Evolutionary conservation across 2,888 invertebrate species (phyloP).

Genomic region (Lissocephala sabroskyi): DNA sequence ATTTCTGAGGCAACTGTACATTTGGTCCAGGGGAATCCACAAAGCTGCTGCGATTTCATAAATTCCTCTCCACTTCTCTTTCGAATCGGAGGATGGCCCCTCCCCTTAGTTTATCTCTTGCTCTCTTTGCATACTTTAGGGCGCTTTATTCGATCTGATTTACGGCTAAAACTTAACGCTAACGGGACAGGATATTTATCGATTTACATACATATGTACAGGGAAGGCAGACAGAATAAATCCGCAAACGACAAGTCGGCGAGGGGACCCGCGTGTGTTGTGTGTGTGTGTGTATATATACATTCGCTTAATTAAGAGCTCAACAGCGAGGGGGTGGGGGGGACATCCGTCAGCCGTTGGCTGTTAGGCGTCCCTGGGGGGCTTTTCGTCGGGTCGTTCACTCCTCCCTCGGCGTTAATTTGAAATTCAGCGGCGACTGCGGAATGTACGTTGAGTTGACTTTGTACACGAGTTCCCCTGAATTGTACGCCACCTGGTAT

Average conservation of each 20-base stretch:
- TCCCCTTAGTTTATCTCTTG: too few relatives aligned
- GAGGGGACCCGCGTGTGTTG: conserved; percentile 13
- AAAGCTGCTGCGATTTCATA: too few relatives aligned
- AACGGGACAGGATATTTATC: too few relatives aligned
- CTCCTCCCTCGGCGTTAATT: conserved; percentile 73
- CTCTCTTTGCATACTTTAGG: conserved; percentile 53
- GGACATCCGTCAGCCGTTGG: too few relatives aligned
- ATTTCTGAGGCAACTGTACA: too few relatives aligned
- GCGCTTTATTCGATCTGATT: conserved; percentile 41
- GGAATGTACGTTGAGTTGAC: conserved; percentile 84
- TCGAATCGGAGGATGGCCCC: too few relatives aligned
- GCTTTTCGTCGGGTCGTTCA: conserved; percentile 23
- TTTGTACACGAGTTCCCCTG: conserved; percentile 79
- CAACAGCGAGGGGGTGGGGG: not conserved
- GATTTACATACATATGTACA: not conserved
- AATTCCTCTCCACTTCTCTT: too few relatives aligned
- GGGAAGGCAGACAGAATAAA: too few relatives aligned
- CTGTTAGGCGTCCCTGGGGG: not conserved
- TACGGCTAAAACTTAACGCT: not conserved
- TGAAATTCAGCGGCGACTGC: conserved; percentile 81
- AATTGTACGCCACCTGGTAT: conserved; percentile 80
- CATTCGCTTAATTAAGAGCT: conserved; percentile 51
- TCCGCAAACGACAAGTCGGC: too few relatives aligned
- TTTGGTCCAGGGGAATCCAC: too few relatives aligned
- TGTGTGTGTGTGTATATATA: conserved; percentile 24